These are phyloP conservation scores for Pelecanus crispus DNA, from an alignment of 2,113 vertebrate genomes.

Conservation along the genomic window DNA sequence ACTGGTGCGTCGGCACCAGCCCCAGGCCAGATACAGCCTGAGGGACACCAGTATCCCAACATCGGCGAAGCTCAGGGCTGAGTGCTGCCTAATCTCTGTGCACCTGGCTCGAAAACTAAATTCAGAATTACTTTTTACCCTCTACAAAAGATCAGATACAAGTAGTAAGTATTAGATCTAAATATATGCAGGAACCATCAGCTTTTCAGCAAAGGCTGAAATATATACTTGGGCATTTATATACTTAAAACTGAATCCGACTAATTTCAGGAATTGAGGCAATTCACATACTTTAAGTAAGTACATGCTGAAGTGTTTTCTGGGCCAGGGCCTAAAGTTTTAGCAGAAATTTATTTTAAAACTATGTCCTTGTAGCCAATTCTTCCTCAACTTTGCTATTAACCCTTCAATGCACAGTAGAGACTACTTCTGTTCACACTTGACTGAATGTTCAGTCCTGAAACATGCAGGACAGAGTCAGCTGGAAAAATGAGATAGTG, in stretches of 20 bases:
- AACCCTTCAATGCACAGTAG: not conserved
- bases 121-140: not conserved
- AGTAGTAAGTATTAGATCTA: not conserved
- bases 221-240: not conserved
- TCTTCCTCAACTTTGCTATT: not conserved
- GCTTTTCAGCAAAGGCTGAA: not conserved
- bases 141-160: not conserved
- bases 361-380: not conserved
- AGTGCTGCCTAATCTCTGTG: accelerated
- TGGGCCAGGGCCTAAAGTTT: not conserved
- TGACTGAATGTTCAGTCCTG: not conserved
- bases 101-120: not conserved
- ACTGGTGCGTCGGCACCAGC: not conserved
- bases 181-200: not conserved
- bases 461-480: not conserved
- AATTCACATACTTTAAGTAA: not conserved
- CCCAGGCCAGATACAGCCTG: not conserved
- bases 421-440: not conserved
- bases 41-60: not conserved
- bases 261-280: constrained; percentile 7
- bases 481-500: not conserved
- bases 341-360: not conserved
- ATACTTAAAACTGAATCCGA: not conserved
- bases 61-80: not conserved
- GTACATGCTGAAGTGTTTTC: not conserved